A percentile compares a stretch with the other conserved stretches of the same genome.
These are phyloP conservation scores for Selene dorsalis DNA, from an alignment of 2,797 vertebrate species.

Conservation along the genomic window DNA sequence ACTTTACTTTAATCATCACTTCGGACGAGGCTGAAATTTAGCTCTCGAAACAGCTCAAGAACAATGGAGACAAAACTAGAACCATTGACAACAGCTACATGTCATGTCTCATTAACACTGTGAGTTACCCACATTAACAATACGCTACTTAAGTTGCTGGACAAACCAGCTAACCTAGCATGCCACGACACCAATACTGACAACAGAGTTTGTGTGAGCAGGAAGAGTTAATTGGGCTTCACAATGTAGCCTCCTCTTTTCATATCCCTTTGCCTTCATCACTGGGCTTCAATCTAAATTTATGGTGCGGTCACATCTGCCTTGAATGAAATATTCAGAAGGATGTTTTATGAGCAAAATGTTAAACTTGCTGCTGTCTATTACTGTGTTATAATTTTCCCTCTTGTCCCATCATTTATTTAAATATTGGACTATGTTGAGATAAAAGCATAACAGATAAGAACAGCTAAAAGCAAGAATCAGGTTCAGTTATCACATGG, in stretches of 20 bases:
- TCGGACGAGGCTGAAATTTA: neutral
- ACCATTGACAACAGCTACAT: neutral
- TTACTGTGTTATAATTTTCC: neutral
- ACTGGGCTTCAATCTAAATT: neutral
- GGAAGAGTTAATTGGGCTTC: neutral
- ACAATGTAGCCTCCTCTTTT: neutral
- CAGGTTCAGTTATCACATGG: neutral
- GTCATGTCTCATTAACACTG: neutral
- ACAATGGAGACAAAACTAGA: neutral
- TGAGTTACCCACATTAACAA: neutral
- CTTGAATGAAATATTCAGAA: conserved; percentile 8
- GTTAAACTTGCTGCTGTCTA: neutral
- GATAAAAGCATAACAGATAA: neutral
- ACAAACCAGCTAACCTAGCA: neutral
- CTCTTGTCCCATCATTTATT: neutral
- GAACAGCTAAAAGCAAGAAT: neutral
- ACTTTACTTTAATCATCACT: neutral
- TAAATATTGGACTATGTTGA: neutral
- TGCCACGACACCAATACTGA: neutral
- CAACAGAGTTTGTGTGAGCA: neutral
- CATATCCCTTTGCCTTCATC: neutral
- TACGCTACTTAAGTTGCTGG: neutral
- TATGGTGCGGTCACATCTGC: neutral
- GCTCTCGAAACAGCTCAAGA: neutral
- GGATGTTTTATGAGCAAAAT: conserved; percentile 14